Percentiles rank a stretch among this genome's conserved stretches.
Conservation (phyloP, 2,113 vertebrate species). For the Kryptolebias marmoratus region DNA sequence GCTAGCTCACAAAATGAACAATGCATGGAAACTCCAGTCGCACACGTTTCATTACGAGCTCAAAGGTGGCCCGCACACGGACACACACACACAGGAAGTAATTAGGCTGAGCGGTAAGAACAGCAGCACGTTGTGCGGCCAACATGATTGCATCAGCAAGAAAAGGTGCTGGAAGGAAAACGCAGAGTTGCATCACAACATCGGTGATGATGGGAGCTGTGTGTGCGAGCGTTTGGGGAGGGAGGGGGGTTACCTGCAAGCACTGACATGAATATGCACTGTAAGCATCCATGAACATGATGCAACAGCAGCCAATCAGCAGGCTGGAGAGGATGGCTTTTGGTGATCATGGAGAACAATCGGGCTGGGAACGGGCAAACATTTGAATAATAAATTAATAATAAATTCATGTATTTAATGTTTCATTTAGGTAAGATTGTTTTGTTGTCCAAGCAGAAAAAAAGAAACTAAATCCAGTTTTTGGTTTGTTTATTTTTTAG, state of each 20-base stretch:
- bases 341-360: no score
- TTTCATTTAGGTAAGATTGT: no score
- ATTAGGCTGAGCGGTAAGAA: conserved; percentile 53
- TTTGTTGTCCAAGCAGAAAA: no score
- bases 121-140: conserved; percentile 32
- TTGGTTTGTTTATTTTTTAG: no score
- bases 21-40: conserved; percentile 4
- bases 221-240: neutral
- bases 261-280: conserved; percentile 50
- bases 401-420: no score
- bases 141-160: conserved; percentile 54
- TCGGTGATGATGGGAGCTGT: neutral
- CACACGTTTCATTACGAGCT: conserved; percentile 34
- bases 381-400: no score
- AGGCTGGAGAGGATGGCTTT: neutral
- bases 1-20: conserved; percentile 41
- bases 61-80: conserved; percentile 11
- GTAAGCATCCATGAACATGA: conserved; percentile 48
- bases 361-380: no score
- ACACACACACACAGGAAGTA: conserved; percentile 60
- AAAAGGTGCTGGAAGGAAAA: conserved; percentile 37
- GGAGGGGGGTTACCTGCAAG: conserved; percentile 48
- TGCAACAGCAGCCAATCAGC: conserved; percentile 42
- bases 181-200: conserved; percentile 58
- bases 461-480: no score